Evolutionary conservation across 2,113 vertebrate genomes (phyloP).

Genomic region (Falco punctatus): DNA sequence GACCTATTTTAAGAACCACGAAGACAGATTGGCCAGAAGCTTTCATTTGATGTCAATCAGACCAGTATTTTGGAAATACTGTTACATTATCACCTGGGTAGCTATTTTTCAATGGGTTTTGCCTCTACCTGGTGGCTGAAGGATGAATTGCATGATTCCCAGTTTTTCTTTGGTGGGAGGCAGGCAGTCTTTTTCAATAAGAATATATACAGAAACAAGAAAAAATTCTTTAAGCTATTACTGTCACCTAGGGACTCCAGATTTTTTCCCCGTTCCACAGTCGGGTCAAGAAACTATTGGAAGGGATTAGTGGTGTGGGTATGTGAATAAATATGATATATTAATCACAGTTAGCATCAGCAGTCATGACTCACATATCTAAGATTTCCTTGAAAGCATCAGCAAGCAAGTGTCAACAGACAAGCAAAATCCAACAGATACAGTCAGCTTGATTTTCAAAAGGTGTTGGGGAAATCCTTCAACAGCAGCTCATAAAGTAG

Average conservation of each 20-base stretch:
- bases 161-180: neutral
- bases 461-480: neutral
- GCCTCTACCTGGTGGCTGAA: slow-evolving; percentile 63
- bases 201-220: neutral
- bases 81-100: neutral
- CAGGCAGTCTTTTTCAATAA: neutral
- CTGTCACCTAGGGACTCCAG: neutral
- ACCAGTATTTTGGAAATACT: neutral
- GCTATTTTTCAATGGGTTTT: slow-evolving; percentile 22
- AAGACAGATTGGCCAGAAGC: neutral
- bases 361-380: neutral
- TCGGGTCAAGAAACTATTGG: neutral
- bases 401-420: neutral
- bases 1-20: neutral
- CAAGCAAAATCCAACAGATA: neutral
- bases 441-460: neutral
- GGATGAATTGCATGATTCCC: slow-evolving; percentile 14
- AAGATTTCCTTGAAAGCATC: neutral
- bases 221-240: neutral
- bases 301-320: neutral
- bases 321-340: neutral
- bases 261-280: neutral
- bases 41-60: neutral
- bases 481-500: neutral
- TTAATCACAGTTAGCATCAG: neutral